A percentile compares a stretch with the other conserved stretches of the same genome.
Evolutionary conservation across 2,113 vertebrate species (phyloP).

Genomic region (Oryctolagus cuniculus): mOryCun1.1 NC_091451.1:21129001-21129500

Average conservation of each 20-base stretch:
- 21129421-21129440: conserved; percentile 48
- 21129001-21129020: too few species aligned
- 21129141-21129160: too few species aligned
- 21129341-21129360: background rate
- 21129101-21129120: too few species aligned
- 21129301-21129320: background rate
- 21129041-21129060: too few species aligned
- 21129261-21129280: background rate
- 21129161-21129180: too few species aligned
- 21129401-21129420: conserved; percentile 1
- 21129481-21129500: background rate
- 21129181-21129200: background rate
- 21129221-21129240: background rate
- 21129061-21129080: too few species aligned
- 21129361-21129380: conserved; percentile 39
- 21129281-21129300: background rate
- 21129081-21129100: too few species aligned
- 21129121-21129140: too few species aligned
- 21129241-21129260: background rate
- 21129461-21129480: background rate
- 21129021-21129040: too few species aligned
- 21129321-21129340: conserved; percentile 29
- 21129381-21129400: conserved; percentile 22
- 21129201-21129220: background rate
- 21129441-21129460: conserved; percentile 17